A percentile compares a stretch with the other conserved stretches of the same genome.
Evolutionary conservation across 2,888 invertebrate genomes (phyloP).

Genomic region (Ophioninae sp.): DNA sequence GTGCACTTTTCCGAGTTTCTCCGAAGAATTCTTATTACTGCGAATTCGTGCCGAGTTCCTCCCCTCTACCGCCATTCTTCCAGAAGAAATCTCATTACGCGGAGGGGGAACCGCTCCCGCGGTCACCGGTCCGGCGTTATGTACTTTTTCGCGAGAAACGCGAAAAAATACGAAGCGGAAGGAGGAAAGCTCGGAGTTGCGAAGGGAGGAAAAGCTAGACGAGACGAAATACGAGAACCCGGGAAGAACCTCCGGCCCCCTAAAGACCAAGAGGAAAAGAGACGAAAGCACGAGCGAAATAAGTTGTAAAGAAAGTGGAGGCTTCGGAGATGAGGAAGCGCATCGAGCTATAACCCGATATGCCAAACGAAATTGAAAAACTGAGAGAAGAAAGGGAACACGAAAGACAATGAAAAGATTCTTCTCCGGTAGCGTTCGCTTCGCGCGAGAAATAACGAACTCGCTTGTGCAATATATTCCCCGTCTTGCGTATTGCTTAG

Average conservation of each 20-base stretch:
- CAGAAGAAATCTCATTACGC: constrained; percentile 77
- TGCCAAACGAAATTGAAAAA: constrained; percentile 52
- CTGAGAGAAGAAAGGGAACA: constrained; percentile 26
- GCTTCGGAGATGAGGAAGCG: constrained; percentile 43
- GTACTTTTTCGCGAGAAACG: constrained; percentile 51
- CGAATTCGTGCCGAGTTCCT: constrained; percentile 60
- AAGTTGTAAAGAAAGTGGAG: constrained; percentile 38
- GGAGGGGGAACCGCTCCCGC: constrained; percentile 68
- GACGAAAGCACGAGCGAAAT: constrained; percentile 27
- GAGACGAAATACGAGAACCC: constrained; percentile 57
- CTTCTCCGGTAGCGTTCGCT: constrained; percentile 14
- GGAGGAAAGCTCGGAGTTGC: constrained; percentile 45
- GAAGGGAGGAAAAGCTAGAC: constrained; percentile 52
- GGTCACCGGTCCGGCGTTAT: constrained; percentile 66
- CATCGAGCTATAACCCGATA: constrained; percentile 51
- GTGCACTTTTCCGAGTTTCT: constrained; percentile 71
- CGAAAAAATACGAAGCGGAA: constrained; percentile 36
- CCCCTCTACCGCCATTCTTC: constrained; percentile 50
- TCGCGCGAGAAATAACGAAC: constrained; percentile 6
- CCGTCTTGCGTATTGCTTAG: constrained; percentile 11
- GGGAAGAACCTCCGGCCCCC: constrained; percentile 3
- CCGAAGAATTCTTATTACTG: constrained; percentile 78
- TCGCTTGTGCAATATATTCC: constrained; percentile 21
- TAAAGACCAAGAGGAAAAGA: constrained; percentile 19
- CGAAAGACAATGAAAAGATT: constrained; percentile 11